Evolutionary conservation across 1,140 invertebrate genomes (phyloP), one percentile per base, ranked within the genome.

Genomic region (Tenebrio molitor): DNA sequence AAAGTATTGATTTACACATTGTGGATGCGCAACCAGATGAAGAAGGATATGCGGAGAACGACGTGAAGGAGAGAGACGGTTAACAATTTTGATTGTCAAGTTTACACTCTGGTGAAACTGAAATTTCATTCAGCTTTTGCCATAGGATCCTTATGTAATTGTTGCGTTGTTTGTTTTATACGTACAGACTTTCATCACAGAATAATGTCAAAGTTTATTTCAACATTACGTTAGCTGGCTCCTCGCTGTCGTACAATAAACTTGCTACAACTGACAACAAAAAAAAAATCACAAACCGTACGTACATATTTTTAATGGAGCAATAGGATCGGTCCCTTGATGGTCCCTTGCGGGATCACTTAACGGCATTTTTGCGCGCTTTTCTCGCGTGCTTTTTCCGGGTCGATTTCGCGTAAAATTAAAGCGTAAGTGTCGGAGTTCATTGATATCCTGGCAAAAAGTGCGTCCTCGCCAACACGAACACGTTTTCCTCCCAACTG

Each of bases 91-190:
- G 36, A 66, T 66, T 66, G 64, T 66, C 64, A 66, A 66, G 64
- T 66, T 66, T 66, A 66, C 64, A 66, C 64, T 44, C 36, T 64
- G 16, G 23, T 66, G 64, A 66, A 66, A 66, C 25, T 66, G 64
- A 66, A 66, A 66, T 66, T 66, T 66, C 36, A 66, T 66, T 66
- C 62, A 64, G 14, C 36, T 36, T 64, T 29, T 53, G 50, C 50
- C 12, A 46, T 15, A 10, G 15, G 23, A 58, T 58, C 23, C 12
- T 58, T 58, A 50, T 58, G 15, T 33, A 58, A 53, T 53, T 53
- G 19, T 53, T 53, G 21, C 46, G 21, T 14, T 46, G 42, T 46
- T 46, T 46, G 17, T 53, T 53, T 53, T 1, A 25, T 21, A n/a
- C 46, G 42, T 46, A 39, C 7, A 33, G 36, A 46, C 42, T 46